Evolutionary conservation across 92 coral and sea anemone species (phyloP).

Genomic region (Epizoanthus ramosus): DNA sequence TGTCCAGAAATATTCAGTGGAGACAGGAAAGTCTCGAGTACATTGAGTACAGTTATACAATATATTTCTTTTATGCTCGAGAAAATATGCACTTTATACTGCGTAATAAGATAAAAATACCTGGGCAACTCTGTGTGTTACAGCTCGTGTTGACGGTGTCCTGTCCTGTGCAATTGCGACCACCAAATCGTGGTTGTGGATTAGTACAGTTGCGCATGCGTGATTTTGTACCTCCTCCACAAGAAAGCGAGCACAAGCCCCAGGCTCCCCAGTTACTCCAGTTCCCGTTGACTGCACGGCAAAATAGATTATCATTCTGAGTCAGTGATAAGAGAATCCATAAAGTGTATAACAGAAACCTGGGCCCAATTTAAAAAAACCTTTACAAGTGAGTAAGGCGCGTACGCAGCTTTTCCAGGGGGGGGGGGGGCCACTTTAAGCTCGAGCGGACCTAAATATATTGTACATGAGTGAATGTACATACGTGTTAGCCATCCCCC

Average conservation of each 20-base stretch:
- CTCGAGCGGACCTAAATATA: too few species aligned
- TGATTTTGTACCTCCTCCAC: constrained; percentile 19
- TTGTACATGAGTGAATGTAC: too few species aligned
- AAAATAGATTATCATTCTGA: too few species aligned
- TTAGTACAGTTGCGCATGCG: constrained; percentile 44
- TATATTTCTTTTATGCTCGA: background rate
- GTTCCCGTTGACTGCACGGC: constrained; percentile 23
- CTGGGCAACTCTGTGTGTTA: background rate
- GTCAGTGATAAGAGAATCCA: background rate
- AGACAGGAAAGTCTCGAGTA: too few species aligned
- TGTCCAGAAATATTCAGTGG: too few species aligned
- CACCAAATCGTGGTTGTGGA: constrained; percentile 15
- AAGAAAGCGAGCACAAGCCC: constrained; percentile 26
- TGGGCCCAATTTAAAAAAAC: too few species aligned
- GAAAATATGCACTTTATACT: background rate
- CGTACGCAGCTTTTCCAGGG: too few species aligned
- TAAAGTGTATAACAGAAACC: background rate
- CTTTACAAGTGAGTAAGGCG: too few species aligned
- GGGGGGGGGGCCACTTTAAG: too few species aligned
- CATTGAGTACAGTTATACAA: too few species aligned
- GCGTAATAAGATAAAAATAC: background rate
- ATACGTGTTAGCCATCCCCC: too few species aligned
- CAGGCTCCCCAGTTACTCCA: constrained; percentile 32
- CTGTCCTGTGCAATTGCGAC: background rate
- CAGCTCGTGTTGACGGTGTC: background rate